Percentiles rank a stretch among this genome's conserved stretches.
These are phyloP conservation scores for Echiichthys vipera DNA, from an alignment of 2,797 vertebrate genomes.

Conservation along the genomic window DNA sequence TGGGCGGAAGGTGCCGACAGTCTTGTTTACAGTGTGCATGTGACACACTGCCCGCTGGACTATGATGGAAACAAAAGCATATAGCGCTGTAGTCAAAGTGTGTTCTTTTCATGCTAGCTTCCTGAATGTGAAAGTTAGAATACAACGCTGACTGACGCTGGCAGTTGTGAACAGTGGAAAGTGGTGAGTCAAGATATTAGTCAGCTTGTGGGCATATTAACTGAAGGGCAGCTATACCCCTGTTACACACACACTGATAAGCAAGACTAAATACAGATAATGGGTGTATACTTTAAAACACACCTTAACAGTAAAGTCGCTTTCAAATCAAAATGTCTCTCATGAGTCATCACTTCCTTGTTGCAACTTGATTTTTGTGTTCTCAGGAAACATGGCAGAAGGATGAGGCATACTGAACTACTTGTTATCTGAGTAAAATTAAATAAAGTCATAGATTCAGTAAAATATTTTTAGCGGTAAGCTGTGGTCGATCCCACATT, in stretches of 20 bases:
- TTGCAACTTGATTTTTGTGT: not conserved
- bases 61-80: conserved; percentile 27
- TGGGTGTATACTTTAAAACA: conserved; percentile 9
- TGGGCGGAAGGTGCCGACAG: conserved; percentile 58
- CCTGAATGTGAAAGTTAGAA: too few species aligned
- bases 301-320: conserved; percentile 11
- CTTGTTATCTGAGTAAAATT: not conserved
- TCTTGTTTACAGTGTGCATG: conserved; percentile 46
- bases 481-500: not conserved
- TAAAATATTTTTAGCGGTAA: not conserved
- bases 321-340: conserved; percentile 10
- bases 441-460: not conserved
- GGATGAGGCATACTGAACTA: not conserved
- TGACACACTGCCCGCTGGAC: conserved; percentile 20
- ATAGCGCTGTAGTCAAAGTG: not conserved
- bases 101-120: conserved; percentile 1
- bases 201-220: conserved; percentile 12
- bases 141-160: not conserved
- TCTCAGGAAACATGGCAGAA: not conserved
- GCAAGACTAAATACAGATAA: conserved; percentile 41
- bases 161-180: not conserved
- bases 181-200: conserved; percentile 23
- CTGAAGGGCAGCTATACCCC: conserved; percentile 7
- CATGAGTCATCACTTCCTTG: conserved; percentile 29
- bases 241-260: conserved; percentile 40